Evolutionary conservation across 1,140 invertebrate genomes (phyloP).

Genomic region (Bactericera cockerelli): DNA sequence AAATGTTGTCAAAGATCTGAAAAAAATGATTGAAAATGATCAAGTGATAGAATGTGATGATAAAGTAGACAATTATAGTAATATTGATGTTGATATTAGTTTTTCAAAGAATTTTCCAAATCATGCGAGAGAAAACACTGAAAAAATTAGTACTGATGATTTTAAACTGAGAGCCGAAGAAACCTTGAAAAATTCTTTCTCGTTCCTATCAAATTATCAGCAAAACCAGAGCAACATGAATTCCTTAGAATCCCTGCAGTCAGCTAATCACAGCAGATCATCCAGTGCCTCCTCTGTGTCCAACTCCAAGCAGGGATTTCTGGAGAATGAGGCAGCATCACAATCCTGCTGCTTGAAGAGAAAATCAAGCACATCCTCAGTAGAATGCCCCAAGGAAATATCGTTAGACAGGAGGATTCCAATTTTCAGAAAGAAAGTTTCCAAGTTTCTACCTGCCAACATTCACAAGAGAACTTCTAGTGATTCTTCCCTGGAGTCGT

Average conservation of each 20-base stretch:
- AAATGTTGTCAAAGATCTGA: background rate
- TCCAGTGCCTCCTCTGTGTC: background rate
- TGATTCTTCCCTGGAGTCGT: background rate
- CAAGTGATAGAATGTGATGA: background rate
- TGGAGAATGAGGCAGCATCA: background rate
- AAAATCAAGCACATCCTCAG: background rate
- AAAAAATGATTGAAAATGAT: background rate
- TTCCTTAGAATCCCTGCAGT: background rate
- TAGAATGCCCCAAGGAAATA: background rate
- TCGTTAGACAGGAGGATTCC: background rate
- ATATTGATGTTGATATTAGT: too few species aligned
- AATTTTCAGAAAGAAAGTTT: constrained; percentile 4
- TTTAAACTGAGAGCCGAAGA: background rate
- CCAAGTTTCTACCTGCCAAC: background rate
- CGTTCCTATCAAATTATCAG: background rate
- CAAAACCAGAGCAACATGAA: background rate
- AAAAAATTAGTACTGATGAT: background rate
- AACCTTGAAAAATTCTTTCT: background rate
- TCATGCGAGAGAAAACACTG: background rate
- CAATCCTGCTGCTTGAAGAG: background rate
- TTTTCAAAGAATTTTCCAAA: background rate
- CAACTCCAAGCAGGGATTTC: background rate
- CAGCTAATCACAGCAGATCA: background rate
- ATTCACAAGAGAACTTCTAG: background rate
- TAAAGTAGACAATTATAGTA: background rate